phyloP scores from a whole-genome alignment of 1,140 invertebrate genomes.

The Ceratina japonica region DNA sequence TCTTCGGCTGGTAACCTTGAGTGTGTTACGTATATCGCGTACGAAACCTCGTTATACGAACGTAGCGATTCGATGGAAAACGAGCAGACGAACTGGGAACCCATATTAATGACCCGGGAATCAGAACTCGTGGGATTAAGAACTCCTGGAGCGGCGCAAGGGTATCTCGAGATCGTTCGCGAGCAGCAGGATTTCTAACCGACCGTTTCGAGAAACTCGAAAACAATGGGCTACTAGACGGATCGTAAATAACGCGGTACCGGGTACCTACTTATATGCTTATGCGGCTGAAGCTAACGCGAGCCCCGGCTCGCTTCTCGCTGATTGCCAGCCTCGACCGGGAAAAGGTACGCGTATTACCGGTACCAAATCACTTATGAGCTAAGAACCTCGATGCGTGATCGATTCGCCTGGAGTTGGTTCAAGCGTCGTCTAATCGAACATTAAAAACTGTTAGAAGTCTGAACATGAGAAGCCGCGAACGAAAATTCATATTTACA shows the following conservation, averaged over 20 bases:
- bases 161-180: conserved; percentile 13
- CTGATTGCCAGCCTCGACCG: background rate
- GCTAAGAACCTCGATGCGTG: background rate
- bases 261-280: conserved; percentile 29
- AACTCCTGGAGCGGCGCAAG: too few species aligned
- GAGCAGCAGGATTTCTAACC: conserved; percentile 28
- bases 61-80: background rate
- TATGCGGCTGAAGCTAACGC: conserved; percentile 18
- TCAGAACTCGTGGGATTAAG: too few species aligned
- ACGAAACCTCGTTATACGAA: background rate
- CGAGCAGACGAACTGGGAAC: background rate
- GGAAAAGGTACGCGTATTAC: background rate
- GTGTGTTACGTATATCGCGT: background rate
- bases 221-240: conserved; percentile 63
- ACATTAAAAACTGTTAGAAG: too few species aligned
- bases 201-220: conserved; percentile 63
- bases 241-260: conserved; percentile 61
- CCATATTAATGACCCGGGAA: background rate
- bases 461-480: too few species aligned
- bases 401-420: background rate
- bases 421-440: too few species aligned
- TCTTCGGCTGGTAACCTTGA: conserved; percentile 3
- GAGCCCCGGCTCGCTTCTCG: conserved; percentile 14
- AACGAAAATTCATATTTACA: too few species aligned
- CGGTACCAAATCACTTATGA: background rate